These are phyloP conservation scores for Corythaeola cristata DNA, from an alignment of 2,113 vertebrate species.

Conservation along the genomic window DNA sequence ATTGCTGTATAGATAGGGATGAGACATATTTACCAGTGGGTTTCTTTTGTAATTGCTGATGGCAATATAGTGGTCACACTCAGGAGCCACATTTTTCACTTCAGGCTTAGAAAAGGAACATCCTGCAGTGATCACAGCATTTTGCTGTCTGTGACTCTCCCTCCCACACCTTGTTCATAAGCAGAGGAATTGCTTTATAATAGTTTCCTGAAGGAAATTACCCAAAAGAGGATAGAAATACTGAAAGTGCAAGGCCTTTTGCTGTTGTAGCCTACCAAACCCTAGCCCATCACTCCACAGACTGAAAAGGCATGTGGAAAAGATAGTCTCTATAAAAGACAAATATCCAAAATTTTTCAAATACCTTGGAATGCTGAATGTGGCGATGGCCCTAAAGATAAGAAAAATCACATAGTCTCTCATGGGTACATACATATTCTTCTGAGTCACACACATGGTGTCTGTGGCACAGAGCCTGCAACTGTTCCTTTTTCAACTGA, in stretches of 20 bases:
- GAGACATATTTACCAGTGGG: neutral
- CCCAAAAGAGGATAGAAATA: neutral
- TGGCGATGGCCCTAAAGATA: neutral
- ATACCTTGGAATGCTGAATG: neutral
- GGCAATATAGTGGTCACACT: neutral
- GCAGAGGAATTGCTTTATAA: neutral
- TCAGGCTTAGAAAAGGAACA: neutral
- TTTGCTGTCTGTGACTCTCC: neutral
- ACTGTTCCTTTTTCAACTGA: neutral
- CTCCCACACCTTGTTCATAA: neutral
- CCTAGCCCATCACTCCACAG: neutral
- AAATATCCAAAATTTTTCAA: neutral
- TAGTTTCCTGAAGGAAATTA: neutral
- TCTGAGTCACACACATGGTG: neutral
- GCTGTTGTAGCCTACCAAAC: neutral
- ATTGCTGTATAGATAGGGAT: neutral
- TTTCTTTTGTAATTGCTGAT: neutral
- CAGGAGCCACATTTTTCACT: neutral
- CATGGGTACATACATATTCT: fast-evolving
- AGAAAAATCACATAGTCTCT: neutral
- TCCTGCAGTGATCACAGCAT: neutral
- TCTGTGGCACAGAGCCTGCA: neutral
- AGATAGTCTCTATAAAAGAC: neutral
- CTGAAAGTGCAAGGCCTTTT: neutral
- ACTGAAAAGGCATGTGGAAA: neutral